Percentiles rank a stretch among this genome's conserved stretches.
phyloP scores from a whole-genome alignment of 2,113 vertebrate species.

The Thymallus thymallus region DNA sequence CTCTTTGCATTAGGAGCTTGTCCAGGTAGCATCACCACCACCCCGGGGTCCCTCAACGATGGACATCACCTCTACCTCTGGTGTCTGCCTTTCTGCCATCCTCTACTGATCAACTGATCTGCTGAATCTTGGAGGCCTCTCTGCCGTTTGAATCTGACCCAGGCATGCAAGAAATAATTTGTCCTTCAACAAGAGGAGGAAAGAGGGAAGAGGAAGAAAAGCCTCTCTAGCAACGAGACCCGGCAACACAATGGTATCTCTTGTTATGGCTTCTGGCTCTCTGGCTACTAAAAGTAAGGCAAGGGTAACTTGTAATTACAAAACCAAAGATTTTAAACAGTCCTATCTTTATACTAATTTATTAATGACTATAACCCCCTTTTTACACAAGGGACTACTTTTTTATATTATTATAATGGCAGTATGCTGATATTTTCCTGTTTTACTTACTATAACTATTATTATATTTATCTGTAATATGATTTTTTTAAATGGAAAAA shows the following conservation, averaged over 20 bases:
- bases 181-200: constrained; percentile 44
- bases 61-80: constrained; percentile 23
- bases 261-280: constrained; percentile 36
- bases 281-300: constrained; percentile 24
- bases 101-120: background rate
- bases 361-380: background rate
- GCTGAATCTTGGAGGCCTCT: constrained; percentile 10
- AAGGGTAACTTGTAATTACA: constrained; percentile 44
- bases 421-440: background rate
- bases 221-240: constrained; percentile 14
- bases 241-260: constrained; percentile 53
- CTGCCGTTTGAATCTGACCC: constrained; percentile 4
- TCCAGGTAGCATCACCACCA: constrained; percentile 63
- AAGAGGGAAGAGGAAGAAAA: constrained; percentile 54
- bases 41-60: constrained; percentile 28
- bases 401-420: background rate
- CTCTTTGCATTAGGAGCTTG: constrained; percentile 77
- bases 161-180: constrained; percentile 13
- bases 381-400: background rate
- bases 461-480: background rate
- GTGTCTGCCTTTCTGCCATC: constrained; percentile 6
- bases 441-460: too few species aligned
- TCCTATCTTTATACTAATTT: background rate
- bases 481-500: background rate
- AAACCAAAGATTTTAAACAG: background rate